Evolutionary conservation across 2,888 invertebrate genomes (phyloP), one percentile per base, ranked within the genome.

Genomic region (Scrobipalpa costella): DNA sequence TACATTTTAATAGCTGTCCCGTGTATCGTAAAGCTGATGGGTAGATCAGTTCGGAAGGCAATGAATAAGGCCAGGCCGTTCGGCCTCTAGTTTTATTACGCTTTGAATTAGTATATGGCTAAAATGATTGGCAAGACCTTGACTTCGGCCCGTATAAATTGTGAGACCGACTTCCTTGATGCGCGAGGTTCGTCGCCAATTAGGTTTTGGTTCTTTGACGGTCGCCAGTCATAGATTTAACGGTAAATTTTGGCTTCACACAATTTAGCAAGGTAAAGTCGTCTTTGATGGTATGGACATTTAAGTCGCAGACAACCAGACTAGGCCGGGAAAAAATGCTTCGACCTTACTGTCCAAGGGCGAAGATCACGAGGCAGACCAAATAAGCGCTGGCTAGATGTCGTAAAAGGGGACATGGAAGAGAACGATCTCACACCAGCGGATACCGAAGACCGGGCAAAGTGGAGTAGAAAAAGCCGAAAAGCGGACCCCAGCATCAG

Each of bases 61-160:
- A 79, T 77, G 74, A 79, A 77, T 73, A 81, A 80, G 80, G 77
- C 76, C 76, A 73, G 73, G 79, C 77, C 73, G 67, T 76, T 77
- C 75, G 87, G 76, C 88, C 87, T 90, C 74, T 80, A 75, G 73
- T 81, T 85, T 86, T 84, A 87, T 87, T 88, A 83, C 81, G 81
- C 85, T 84, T 84, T 83, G 84, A 84, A 83, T 83, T 83, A 84
- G 79, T 85, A 85, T 85, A 86, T 81, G 85, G 82, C 81, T 83
- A 81, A 85, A 85, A 86, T 84, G 87, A 89, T 88, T 89, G 86
- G 85, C 80, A 73, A 75, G 82, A 81, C 90, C 90, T 89, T 88
- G 90, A 88, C 85, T 89, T 84, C 83, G 78, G 84, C 78, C 85
- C 84, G 86, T 88, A 86, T 85, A 85, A 85, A 88, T 83, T 84